These are phyloP conservation scores for Fistularia tabacaria DNA, from an alignment of 2,797 vertebrate genomes.

Conservation along the genomic window DNA sequence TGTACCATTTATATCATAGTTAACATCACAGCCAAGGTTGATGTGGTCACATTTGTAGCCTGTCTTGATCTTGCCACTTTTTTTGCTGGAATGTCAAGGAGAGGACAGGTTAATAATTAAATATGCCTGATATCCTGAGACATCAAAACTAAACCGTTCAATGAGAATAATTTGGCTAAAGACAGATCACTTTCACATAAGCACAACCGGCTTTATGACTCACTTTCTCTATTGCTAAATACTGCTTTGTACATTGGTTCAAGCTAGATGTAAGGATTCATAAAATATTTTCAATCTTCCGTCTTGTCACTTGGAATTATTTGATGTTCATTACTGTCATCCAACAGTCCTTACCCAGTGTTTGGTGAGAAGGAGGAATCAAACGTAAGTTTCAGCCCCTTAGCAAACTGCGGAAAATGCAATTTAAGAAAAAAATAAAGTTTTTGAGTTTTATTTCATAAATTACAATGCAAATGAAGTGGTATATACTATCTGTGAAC, in stretches of 20 bases:
- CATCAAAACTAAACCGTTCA: background rate
- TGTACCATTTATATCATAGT: slow-evolving; percentile 94
- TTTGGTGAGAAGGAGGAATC: slow-evolving; percentile 97
- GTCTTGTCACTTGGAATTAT: too few species aligned
- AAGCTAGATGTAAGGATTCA: background rate
- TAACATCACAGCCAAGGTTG: slow-evolving; percentile 91
- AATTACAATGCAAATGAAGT: too few species aligned
- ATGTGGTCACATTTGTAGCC: slow-evolving; percentile 91
- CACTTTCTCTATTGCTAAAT: background rate
- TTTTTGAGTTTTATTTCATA: too few species aligned
- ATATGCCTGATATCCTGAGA: background rate
- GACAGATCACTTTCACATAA: too few species aligned
- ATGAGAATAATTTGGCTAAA: background rate
- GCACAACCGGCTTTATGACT: too few species aligned
- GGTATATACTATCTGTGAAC: too few species aligned
- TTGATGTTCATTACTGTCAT: background rate
- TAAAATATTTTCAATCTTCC: background rate
- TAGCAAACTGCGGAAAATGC: slow-evolving; percentile 75
- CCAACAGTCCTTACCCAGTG: slow-evolving; percentile 84
- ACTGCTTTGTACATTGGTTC: background rate
- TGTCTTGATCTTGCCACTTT: slow-evolving; percentile 92
- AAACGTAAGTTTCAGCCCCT: slow-evolving; percentile 92
- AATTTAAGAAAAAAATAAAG: background rate
- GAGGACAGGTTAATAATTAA: slow-evolving; percentile 1
- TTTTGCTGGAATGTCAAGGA: slow-evolving; percentile 77